Conservation (phyloP, 2,797 vertebrate genomes). For the Prunella strophiata region DNA sequence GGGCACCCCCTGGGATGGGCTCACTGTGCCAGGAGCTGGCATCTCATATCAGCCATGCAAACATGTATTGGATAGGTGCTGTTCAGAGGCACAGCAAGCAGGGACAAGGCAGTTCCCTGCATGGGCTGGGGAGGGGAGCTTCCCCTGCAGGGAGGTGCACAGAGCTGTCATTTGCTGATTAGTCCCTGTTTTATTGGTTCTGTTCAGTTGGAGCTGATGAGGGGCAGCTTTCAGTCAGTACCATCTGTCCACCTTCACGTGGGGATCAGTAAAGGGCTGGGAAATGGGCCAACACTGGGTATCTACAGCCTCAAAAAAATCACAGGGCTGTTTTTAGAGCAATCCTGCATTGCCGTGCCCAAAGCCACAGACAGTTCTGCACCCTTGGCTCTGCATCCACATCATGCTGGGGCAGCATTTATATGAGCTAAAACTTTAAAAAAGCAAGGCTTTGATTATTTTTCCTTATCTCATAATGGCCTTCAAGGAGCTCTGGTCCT, state of each 20-base stretch:
- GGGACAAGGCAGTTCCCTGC: background rate
- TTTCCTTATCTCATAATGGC: background rate
- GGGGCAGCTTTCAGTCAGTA: background rate
- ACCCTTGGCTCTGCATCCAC: fast-evolving
- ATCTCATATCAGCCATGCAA: background rate
- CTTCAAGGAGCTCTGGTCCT: conserved; percentile 14
- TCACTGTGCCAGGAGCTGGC: background rate
- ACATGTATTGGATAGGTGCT: background rate
- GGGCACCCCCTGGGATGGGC: background rate
- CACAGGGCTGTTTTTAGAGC: background rate
- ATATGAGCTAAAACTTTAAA: fast-evolving
- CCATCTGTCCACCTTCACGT: background rate
- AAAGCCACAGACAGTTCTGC: background rate
- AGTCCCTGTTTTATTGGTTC: background rate
- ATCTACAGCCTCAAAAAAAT: background rate
- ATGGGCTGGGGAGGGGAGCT: background rate
- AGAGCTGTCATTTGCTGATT: background rate
- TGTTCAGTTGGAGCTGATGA: background rate
- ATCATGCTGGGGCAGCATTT: background rate
- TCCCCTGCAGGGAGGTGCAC: background rate
- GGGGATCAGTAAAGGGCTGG: background rate
- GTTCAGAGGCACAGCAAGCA: background rate
- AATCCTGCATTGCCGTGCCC: background rate
- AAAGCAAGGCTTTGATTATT: background rate
- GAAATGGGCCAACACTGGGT: background rate